A percentile compares a stretch with the other conserved stretches of the same genome.
Conservation (phyloP, 2,797 vertebrate species). For the Bradypodion ventrale region DNA sequence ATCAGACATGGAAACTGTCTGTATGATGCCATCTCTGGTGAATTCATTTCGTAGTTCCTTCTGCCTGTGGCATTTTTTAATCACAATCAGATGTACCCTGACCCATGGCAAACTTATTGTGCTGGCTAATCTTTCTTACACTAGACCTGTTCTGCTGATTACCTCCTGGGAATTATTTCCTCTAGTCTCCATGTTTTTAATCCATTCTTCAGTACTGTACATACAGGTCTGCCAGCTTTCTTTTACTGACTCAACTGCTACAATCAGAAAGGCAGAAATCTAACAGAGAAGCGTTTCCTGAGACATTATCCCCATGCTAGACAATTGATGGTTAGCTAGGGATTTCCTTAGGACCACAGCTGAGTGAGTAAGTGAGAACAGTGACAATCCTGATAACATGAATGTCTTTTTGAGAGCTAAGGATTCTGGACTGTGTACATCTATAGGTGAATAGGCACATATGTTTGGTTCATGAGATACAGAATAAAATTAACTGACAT, state of each 20-base stretch:
- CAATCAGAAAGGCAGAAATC: not conserved
- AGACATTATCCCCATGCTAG: not conserved
- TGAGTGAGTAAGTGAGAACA: not conserved
- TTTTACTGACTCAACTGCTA: not conserved
- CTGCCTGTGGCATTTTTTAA: too few species aligned
- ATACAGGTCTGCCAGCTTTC: not conserved
- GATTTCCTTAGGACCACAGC: not conserved
- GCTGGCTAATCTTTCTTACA: too few species aligned
- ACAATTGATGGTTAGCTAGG: constrained; percentile 4
- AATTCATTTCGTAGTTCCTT: too few species aligned
- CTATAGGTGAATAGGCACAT: too few species aligned
- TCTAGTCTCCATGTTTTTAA: not conserved
- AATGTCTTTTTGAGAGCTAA: too few species aligned
- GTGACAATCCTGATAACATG: not conserved
- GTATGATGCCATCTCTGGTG: too few species aligned
- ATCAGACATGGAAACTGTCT: too few species aligned
- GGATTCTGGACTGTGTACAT: too few species aligned
- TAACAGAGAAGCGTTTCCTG: not conserved
- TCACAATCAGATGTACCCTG: too few species aligned
- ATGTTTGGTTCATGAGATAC: not conserved
- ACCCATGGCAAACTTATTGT: too few species aligned
- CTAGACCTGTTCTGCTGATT: not conserved
- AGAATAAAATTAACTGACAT: not conserved
- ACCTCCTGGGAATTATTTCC: not conserved
- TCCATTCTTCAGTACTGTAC: not conserved